phyloP scores from a whole-genome alignment of 2,113 vertebrate species.

The Perca schrenkii region DNA sequence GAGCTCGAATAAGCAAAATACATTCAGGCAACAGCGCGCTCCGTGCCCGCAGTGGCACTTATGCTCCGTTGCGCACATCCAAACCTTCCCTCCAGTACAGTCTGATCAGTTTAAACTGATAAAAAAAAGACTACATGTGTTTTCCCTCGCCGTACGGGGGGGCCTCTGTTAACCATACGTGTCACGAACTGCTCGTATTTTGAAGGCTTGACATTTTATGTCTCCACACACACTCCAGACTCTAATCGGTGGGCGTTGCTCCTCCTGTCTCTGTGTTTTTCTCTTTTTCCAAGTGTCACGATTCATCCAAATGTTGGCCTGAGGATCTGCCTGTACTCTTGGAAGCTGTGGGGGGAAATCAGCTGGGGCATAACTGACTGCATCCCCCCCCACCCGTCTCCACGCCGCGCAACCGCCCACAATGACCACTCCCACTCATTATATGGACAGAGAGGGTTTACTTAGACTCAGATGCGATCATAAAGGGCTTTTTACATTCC shows the following conservation, averaged over 20 bases:
- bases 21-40: constrained; percentile 18
- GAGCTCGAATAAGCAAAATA: not conserved
- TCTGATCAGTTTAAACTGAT: constrained; percentile 19
- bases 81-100: not conserved
- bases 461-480: constrained; percentile 6
- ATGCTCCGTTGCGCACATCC: constrained; percentile 59
- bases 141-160: constrained; percentile 35
- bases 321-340: constrained; percentile 18
- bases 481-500: constrained; percentile 1
- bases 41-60: constrained; percentile 45
- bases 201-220: constrained; percentile 51
- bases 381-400: not conserved
- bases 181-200: constrained; percentile 60
- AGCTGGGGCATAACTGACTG: constrained; percentile 43
- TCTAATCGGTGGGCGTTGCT: constrained; percentile 68
- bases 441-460: constrained; percentile 14
- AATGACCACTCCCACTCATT: constrained; percentile 66
- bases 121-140: not conserved
- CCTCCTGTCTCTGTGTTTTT: constrained; percentile 40
- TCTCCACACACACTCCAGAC: constrained; percentile 49
- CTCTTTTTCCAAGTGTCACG: constrained; percentile 67
- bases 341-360: not conserved
- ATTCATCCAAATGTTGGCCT: constrained; percentile 43
- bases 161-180: constrained; percentile 44
- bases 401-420: constrained; percentile 52